A percentile compares a stretch with the other conserved stretches of the same genome.
Conservation (phyloP, 2,797 vertebrate species). For the Otolemur crassicaudatus region DNA sequence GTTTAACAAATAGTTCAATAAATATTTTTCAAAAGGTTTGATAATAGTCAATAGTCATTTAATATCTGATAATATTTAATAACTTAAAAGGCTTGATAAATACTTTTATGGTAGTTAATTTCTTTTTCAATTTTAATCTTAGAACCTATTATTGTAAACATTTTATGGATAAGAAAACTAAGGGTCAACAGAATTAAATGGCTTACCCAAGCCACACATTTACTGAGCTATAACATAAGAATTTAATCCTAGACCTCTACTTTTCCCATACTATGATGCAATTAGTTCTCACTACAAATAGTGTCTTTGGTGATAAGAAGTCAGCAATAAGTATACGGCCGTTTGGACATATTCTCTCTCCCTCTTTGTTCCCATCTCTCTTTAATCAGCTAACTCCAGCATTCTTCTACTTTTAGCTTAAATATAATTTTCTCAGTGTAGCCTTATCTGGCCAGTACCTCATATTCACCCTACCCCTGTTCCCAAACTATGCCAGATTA, state of each 20-base stretch:
- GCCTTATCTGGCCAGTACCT: not conserved
- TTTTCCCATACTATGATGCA: not conserved
- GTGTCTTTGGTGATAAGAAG: not conserved
- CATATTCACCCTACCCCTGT: not conserved
- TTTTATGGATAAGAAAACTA: constrained; percentile 8
- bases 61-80: constrained; percentile 45
- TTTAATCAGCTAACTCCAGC: not conserved
- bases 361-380: not conserved
- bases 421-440: not conserved
- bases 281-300: not conserved
- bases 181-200: not conserved
- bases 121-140: constrained; percentile 14
- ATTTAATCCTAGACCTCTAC: not conserved
- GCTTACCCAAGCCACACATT: not conserved
- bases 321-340: not conserved
- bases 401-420: constrained; percentile 39
- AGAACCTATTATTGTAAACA: not conserved
- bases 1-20: not conserved
- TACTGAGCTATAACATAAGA: not conserved
- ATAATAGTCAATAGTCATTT: not conserved
- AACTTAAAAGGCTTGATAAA: not conserved
- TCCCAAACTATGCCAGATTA: not conserved
- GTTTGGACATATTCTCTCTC: not conserved
- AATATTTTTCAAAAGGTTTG: not conserved
- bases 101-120: not conserved